A percentile compares a stretch with the other conserved stretches of the same genome.
These are phyloP conservation scores for Panagrolaimus sp. DNA, from an alignment of 1,140 invertebrate genomes.

Conservation along the genomic window DNA sequence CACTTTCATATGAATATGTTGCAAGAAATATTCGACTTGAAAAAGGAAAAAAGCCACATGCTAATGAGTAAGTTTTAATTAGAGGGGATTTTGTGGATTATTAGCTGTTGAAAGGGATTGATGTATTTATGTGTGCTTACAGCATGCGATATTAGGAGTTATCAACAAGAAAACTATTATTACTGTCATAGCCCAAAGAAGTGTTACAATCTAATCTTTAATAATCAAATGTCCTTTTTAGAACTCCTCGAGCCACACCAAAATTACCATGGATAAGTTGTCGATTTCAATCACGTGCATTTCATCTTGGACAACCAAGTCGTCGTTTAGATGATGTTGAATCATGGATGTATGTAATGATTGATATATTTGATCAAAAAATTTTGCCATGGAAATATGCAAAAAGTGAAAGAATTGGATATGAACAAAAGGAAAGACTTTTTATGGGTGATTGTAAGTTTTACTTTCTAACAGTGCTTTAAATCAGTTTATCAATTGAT, in stretches of 20 bases:
- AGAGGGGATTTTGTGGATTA: neutral
- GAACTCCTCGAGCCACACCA: neutral
- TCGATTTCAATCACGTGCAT: neutral
- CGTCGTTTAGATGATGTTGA: neutral
- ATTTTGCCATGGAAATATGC: neutral
- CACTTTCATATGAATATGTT: neutral
- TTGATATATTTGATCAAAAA: neutral
- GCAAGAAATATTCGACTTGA: neutral
- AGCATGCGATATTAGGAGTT: no score
- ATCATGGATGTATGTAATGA: neutral
- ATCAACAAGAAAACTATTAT: no score
- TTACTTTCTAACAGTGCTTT: neutral
- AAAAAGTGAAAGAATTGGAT: neutral
- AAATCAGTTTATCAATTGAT: neutral
- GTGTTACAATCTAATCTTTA: no score
- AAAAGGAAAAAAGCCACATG: neutral
- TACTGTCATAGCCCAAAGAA: no score
- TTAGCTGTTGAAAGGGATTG: no score
- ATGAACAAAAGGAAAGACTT: neutral
- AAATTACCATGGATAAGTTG: neutral
- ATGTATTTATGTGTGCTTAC: no score
- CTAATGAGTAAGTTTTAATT: neutral
- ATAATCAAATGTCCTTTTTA: no score
- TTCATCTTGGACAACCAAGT: neutral
- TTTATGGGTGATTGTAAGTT: slow-evolving; percentile 11